Conservation (phyloP, 2,797 vertebrate genomes). For the Lerista edwardsae region DNA sequence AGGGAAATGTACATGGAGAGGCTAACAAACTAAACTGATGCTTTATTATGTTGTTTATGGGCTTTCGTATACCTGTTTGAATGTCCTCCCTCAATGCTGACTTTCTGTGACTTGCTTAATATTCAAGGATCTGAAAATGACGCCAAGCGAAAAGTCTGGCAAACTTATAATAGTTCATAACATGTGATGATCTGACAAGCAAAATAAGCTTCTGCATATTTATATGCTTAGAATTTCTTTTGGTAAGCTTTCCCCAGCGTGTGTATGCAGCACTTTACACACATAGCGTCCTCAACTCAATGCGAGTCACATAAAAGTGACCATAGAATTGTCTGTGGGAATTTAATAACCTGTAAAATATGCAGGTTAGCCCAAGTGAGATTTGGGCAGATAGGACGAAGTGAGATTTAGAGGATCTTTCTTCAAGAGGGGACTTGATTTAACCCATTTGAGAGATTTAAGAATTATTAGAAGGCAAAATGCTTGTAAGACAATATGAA, state of each 20-base stretch:
- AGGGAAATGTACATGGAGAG: not conserved
- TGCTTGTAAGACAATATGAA: constrained; percentile 53
- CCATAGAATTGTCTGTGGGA: not conserved
- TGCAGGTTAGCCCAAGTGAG: too few species aligned
- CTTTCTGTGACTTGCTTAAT: not conserved
- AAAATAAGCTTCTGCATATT: not conserved
- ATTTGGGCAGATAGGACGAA: constrained; percentile 5
- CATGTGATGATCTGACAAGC: not conserved
- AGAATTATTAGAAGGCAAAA: not conserved
- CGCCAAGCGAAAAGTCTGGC: constrained; percentile 42
- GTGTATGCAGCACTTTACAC: not conserved
- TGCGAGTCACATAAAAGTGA: not conserved
- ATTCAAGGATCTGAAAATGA: constrained; percentile 30
- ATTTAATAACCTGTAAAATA: not conserved
- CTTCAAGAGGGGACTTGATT: constrained; percentile 50
- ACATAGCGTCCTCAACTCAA: not conserved
- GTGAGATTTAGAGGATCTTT: constrained; percentile 31
- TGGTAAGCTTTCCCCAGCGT: not conserved
- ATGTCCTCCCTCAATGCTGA: not conserved
- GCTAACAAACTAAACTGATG: not conserved
- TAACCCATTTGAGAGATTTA: constrained; percentile 34
- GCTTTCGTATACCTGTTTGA: not conserved
- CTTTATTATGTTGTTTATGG: not conserved
- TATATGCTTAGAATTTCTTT: not conserved
- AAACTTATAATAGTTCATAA: constrained; percentile 4